These are phyloP conservation scores for Noctua janthina DNA, from an alignment of 2,888 invertebrate genomes.

Conservation along the genomic window DNA sequence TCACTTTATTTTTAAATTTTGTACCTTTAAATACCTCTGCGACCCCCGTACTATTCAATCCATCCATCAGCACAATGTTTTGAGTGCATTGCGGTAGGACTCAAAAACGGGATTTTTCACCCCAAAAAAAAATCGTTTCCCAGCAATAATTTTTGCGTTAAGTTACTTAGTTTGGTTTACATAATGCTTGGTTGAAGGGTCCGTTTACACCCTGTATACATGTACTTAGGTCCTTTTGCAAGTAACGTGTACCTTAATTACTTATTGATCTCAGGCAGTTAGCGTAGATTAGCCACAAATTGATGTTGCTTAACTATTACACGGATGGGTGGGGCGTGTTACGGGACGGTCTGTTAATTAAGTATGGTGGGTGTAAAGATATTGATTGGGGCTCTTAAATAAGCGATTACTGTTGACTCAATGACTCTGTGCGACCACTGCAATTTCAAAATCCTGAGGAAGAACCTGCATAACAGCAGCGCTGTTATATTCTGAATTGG, in stretches of 20 bases:
- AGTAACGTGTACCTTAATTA: conserved; percentile 47
- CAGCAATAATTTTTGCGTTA: too few relatives aligned
- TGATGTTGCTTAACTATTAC: conserved; percentile 64
- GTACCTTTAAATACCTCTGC: too few relatives aligned
- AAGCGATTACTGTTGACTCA: conserved; percentile 1
- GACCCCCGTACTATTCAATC: too few relatives aligned
- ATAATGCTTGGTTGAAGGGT: too few relatives aligned
- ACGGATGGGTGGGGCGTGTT: conserved; percentile 51
- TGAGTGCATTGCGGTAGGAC: too few relatives aligned
- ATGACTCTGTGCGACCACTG: background rate
- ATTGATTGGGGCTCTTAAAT: conserved; percentile 55
- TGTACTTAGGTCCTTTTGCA: conserved; percentile 19
- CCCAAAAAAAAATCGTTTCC: too few relatives aligned
- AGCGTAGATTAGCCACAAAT: conserved; percentile 60
- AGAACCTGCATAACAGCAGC: background rate
- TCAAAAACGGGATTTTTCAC: too few relatives aligned
- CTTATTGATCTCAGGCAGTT: conserved; percentile 57
- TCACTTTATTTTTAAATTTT: too few relatives aligned
- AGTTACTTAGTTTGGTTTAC: too few relatives aligned
- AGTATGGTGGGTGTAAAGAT: conserved; percentile 59
- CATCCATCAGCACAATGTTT: too few relatives aligned
- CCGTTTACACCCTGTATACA: background rate
- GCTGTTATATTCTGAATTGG: background rate
- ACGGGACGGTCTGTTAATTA: conserved; percentile 69
- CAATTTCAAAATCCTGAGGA: background rate